Evolutionary conservation across 37 sponge, comb jelly and placozoan genomes (phyloP).

Genomic region (Ephydatia muelleri): DNA sequence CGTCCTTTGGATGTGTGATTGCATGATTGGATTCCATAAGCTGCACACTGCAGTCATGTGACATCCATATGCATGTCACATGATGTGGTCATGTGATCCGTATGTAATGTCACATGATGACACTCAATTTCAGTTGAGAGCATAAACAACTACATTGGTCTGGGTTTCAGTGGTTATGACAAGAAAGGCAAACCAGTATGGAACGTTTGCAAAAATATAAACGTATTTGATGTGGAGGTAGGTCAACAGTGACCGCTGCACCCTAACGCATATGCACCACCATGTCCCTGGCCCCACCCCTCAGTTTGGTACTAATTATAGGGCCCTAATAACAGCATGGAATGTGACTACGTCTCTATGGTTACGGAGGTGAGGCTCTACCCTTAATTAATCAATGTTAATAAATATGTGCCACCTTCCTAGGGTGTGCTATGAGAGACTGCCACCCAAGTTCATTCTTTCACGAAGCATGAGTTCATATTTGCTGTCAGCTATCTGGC

Average conservation of each 20-base stretch:
- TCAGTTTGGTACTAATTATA: constrained; percentile 48
- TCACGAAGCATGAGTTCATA: constrained; percentile 41
- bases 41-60: too few relatives aligned
- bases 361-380: constrained; percentile 65
- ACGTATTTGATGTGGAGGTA: constrained; percentile 34
- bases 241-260: background rate
- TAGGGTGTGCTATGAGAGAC: constrained; percentile 62
- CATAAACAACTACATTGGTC: constrained; percentile 67
- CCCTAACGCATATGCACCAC: background rate
- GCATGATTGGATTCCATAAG: too few relatives aligned
- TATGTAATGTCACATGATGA: too few relatives aligned
- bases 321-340: constrained; percentile 48
- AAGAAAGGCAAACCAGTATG: constrained; percentile 62
- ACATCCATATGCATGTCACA: too few relatives aligned
- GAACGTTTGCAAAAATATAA: constrained; percentile 46
- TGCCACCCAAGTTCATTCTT: background rate
- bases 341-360: constrained; percentile 65
- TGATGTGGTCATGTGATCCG: too few relatives aligned
- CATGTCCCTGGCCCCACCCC: background rate
- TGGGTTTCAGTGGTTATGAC: constrained; percentile 86
- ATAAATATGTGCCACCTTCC: background rate
- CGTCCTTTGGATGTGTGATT: too few relatives aligned
- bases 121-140: constrained; percentile 39
- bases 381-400: background rate
- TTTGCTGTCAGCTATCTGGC: constrained; percentile 74